phyloP scores from a whole-genome alignment of 2,113 vertebrate genomes.

The Leptobrachium leishanense region DNA sequence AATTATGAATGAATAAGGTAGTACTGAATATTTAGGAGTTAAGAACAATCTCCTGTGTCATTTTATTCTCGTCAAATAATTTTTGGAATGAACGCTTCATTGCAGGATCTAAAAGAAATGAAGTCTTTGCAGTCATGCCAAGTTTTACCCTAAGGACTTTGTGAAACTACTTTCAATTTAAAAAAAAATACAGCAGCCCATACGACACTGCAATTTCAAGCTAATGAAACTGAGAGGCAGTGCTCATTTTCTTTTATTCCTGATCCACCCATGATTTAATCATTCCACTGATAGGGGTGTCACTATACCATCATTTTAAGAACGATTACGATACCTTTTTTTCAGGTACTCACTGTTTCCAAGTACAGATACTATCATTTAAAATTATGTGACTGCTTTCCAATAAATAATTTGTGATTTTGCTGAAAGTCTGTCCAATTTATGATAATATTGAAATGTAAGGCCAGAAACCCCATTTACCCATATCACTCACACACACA shows the following conservation, averaged over 20 bases:
- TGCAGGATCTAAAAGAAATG: conserved; percentile 30
- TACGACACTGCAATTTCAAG: conserved; percentile 19
- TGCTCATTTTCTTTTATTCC: not conserved
- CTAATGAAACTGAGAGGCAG: conserved; percentile 14
- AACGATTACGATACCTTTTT: too few species aligned
- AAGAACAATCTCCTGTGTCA: not conserved
- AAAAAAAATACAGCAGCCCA: conserved; percentile 20
- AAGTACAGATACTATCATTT: too few species aligned
- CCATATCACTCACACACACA: too few species aligned
- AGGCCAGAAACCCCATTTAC: too few species aligned
- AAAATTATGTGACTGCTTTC: too few species aligned
- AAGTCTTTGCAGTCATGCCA: conserved; percentile 36
- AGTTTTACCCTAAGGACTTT: conserved; percentile 27
- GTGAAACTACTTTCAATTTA: conserved; percentile 29
- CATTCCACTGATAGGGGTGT: not conserved
- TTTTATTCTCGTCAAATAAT: conserved; percentile 15
- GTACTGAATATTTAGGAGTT: not conserved
- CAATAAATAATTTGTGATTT: too few species aligned
- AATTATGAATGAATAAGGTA: not conserved
- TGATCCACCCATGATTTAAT: not conserved
- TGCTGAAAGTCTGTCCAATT: too few species aligned
- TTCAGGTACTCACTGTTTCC: too few species aligned
- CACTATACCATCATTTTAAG: too few species aligned
- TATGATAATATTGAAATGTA: too few species aligned
- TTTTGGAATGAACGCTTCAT: conserved; percentile 8